Evolutionary conservation across 2,797 vertebrate species (phyloP).

Genomic region (Tangara arthus): DNA sequence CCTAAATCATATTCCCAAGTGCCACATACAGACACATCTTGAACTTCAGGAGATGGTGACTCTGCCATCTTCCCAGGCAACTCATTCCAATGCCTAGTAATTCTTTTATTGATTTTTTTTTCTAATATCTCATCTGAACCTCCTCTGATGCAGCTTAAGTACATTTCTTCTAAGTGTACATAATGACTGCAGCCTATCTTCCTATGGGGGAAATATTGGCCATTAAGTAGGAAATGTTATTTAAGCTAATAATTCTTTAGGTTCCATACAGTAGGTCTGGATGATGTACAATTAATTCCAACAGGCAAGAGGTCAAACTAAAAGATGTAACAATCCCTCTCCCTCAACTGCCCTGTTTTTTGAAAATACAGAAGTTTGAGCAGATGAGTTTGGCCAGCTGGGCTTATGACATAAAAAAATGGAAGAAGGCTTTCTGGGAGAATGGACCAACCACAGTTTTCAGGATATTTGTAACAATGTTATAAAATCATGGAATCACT

Average conservation of each 20-base stretch:
- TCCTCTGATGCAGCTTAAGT: neutral
- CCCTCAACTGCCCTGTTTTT: neutral
- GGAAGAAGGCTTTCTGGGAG: neutral
- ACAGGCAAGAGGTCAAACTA: neutral
- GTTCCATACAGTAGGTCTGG: neutral
- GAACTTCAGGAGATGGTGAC: neutral
- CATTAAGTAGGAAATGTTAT: neutral
- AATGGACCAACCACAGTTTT: neutral
- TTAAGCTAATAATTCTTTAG: neutral
- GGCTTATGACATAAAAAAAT: neutral
- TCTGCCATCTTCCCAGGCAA: neutral
- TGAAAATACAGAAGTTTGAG: neutral
- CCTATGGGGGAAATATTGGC: neutral
- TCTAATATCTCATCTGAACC: neutral
- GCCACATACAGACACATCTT: neutral
- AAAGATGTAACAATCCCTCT: neutral
- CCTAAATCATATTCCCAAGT: neutral
- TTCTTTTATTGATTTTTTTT: neutral
- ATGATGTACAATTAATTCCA: neutral
- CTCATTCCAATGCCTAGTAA: neutral
- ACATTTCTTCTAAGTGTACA: neutral
- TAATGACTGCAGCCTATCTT: neutral
- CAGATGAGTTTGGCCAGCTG: neutral
- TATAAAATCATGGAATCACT: neutral
- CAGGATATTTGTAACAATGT: neutral